phyloP scores from a whole-genome alignment of 2,113 vertebrate genomes.

The Leucosticte australis region DNA sequence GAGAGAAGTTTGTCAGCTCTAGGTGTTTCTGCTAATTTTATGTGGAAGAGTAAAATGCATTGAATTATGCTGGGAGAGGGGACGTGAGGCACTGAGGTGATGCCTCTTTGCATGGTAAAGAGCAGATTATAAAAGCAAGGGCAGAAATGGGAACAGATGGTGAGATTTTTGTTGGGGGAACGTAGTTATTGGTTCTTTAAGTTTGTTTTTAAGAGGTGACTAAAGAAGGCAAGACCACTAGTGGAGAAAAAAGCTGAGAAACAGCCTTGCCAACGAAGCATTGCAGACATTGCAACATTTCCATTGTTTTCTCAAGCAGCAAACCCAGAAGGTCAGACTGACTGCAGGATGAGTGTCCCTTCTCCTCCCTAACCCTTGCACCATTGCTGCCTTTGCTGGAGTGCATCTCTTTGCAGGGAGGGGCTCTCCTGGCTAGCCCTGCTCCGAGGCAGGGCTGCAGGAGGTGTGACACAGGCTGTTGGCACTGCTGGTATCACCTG shows the following conservation, averaged over 20 bases:
- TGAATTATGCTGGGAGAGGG: background rate
- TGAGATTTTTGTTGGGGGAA: background rate
- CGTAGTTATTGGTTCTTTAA: background rate
- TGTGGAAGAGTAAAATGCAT: conserved; percentile 4
- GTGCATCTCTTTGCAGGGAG: background rate
- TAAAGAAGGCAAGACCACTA: background rate
- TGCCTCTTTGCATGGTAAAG: background rate
- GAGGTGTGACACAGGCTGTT: fast-evolving
- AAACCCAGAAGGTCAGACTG: background rate
- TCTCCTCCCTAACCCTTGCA: background rate
- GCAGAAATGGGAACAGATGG: conserved; percentile 19
- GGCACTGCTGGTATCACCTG: background rate
- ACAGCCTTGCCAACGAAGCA: background rate
- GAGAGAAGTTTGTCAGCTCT: conserved; percentile 1
- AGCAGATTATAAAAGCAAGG: background rate
- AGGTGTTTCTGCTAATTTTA: conserved; percentile 27
- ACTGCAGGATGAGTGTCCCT: background rate
- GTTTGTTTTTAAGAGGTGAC: background rate
- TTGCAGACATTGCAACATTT: background rate
- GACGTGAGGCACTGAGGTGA: background rate
- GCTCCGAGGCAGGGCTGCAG: background rate
- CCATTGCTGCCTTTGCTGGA: background rate
- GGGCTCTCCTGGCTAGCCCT: background rate
- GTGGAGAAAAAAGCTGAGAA: background rate
- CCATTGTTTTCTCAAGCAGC: background rate